A percentile compares a stretch with the other conserved stretches of the same genome.
These are phyloP conservation scores for Lagopus leucura DNA, from an alignment of 2,113 vertebrate species.

Conservation along the genomic window DNA sequence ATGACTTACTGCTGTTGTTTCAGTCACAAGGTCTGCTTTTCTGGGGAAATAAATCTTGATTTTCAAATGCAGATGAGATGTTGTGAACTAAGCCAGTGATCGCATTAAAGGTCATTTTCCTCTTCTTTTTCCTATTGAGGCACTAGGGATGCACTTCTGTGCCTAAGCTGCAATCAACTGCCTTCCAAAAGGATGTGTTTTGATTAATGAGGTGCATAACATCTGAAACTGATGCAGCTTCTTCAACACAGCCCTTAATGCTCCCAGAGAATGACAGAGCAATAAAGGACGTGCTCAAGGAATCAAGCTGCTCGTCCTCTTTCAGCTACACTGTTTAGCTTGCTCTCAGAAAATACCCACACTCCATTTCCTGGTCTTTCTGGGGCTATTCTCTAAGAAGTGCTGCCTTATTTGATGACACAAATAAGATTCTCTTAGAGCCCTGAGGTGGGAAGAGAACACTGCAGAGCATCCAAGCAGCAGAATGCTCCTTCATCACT, in stretches of 20 bases:
- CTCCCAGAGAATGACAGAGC: constrained; percentile 46
- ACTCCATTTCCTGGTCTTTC: neutral
- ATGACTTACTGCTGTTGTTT: constrained; percentile 22
- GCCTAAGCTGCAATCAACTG: constrained; percentile 54
- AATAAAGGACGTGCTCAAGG: constrained; percentile 24
- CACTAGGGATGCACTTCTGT: constrained; percentile 35
- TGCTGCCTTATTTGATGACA: neutral
- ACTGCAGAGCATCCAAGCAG: neutral
- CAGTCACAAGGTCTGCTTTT: constrained; percentile 8
- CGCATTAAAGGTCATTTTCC: constrained; percentile 24
- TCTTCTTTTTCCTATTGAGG: neutral
- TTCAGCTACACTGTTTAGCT: neutral
- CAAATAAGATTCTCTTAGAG: neutral
- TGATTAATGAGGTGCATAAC: constrained; percentile 57
- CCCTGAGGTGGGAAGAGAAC: neutral
- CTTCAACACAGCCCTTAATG: constrained; percentile 9
- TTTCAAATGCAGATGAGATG: neutral
- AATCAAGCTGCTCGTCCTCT: neutral
- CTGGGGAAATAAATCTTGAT: neutral
- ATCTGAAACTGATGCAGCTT: constrained; percentile 52
- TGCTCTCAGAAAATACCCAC: rapidly evolving
- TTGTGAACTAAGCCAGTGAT: neutral
- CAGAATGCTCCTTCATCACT: neutral
- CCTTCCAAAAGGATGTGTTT: constrained; percentile 55
- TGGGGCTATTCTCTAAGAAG: neutral